Percentiles rank a stretch among this genome's conserved stretches.
Evolutionary conservation across 2,797 vertebrate genomes (phyloP).

Genomic region (Hozukius guyotensis): DNA sequence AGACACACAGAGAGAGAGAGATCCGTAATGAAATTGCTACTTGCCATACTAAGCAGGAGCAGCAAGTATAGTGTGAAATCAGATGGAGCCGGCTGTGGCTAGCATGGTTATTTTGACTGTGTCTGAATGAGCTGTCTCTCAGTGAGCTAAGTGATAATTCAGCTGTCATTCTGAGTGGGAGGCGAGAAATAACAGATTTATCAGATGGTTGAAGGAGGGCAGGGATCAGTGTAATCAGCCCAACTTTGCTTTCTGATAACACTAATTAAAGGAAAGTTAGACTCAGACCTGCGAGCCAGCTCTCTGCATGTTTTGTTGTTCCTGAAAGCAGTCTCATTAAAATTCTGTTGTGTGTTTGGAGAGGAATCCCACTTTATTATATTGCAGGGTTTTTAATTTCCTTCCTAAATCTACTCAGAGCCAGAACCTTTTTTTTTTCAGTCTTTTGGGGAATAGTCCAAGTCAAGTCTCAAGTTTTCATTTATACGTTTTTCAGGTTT

Average conservation of each 20-base stretch:
- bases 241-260: not conserved
- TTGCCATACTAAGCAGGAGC: conserved; percentile 61
- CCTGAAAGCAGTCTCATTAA: not conserved
- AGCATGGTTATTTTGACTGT: conserved; percentile 50
- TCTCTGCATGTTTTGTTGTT: not conserved
- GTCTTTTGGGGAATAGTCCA: not conserved
- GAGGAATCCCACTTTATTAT: not conserved
- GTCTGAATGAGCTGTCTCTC: conserved; percentile 61
- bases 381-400: not conserved
- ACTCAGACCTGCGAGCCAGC: not conserved
- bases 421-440: not conserved
- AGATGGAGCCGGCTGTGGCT: conserved; percentile 43
- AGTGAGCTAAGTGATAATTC: conserved; percentile 59
- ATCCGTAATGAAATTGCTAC: conserved; percentile 54
- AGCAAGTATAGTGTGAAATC: conserved; percentile 51
- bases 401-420: not conserved
- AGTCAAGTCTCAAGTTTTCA: not conserved
- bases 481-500: not conserved
- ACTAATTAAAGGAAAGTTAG: conserved; percentile 17
- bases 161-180: conserved; percentile 53
- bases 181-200: conserved; percentile 31
- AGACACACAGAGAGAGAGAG: conserved; percentile 10
- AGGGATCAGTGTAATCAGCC: conserved; percentile 25
- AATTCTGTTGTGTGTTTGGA: not conserved
- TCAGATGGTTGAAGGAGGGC: conserved; percentile 24